A percentile compares a stretch with the other conserved stretches of the same genome.
Evolutionary conservation across 2,888 invertebrate genomes (phyloP).

Genomic region (Eledone cirrhosa): DNA sequence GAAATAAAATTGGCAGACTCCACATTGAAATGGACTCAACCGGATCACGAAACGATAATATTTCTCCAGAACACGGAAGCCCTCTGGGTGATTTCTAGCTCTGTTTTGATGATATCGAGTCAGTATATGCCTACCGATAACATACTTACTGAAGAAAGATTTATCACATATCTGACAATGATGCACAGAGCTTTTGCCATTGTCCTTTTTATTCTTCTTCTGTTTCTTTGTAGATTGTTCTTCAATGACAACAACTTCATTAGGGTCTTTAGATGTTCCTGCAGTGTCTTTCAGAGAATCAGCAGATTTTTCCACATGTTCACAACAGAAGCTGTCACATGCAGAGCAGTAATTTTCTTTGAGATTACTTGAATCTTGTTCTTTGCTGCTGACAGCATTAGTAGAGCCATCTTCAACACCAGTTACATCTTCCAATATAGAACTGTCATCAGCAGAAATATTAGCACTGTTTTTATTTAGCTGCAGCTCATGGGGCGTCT

Average conservation of each 20-base stretch:
- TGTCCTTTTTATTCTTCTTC: conserved; percentile 11
- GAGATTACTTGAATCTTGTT: background rate
- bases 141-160: conserved; percentile 57
- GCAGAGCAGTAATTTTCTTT: conserved; percentile 13
- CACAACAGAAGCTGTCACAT: conserved; percentile 13
- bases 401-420: background rate
- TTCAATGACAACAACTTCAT: background rate
- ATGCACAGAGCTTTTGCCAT: background rate
- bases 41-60: conserved; percentile 82
- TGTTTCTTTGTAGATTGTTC: background rate
- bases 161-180: conserved; percentile 57
- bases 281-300: background rate
- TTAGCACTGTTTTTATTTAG: conserved; percentile 70
- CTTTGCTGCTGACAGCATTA: background rate
- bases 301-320: background rate
- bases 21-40: conserved; percentile 87
- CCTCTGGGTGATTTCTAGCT: conserved; percentile 68
- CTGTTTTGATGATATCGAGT: conserved; percentile 86
- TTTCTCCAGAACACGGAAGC: conserved; percentile 74
- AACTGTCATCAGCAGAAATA: conserved; percentile 34
- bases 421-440: conserved; percentile 70
- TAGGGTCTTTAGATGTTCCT: background rate
- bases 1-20: conserved; percentile 84
- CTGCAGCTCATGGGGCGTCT: conserved; percentile 52
- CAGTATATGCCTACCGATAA: conserved; percentile 71